Base-by-base conservation (phyloP, 2,888 invertebrate species). In the Dryocosmus kuriphilus region DNA sequence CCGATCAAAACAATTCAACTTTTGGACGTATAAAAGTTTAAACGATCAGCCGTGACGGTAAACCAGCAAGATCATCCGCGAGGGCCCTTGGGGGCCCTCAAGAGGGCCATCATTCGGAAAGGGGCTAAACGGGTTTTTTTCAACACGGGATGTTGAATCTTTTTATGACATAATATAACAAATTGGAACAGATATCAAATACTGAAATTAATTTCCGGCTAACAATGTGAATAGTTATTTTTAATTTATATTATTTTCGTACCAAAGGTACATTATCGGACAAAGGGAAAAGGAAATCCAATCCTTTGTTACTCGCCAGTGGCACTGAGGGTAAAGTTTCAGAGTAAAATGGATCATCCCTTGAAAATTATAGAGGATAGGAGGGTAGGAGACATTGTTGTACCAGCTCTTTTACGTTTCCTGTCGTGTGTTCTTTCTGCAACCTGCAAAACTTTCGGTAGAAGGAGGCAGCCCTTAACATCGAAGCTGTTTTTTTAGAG, bases 311-410 rank as follows among this genome's bases (percentile, higher is more conserved):
- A 41, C 1, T 8, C 19, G 6, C 46, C n/a, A 2, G 19, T 24
- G 65, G 65, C 22, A 19, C 22, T 7, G 16, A 41, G 24, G 19
- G 24, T 61, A 30, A 61, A 30, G 27, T 62, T 35, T 16, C 5
- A 41, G 6, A 67, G 8, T 41, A 7, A 38, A 22, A 16, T 35
- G 35, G 32, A 62, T 27, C 14, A 16, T 16, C 22, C 24, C 38
- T 22, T 41, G 2, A 67, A 67, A 67, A 41, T 8, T n/a, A 51
- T 7, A 51, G 8, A 51, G 2, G n/a, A 24, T 38, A 41, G 8
- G 41, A 65, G 65, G 65, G 65, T 41, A 38, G 24, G 55, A 57
- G 73, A 73, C 57, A 67, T 73, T 55, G 46, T 74, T 71, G 76
- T 77, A 60, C 61, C 38, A 74, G 46, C 78, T 77, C 62, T 30